Conservation (phyloP, 2,113 vertebrate genomes). For the Parus major region DNA sequence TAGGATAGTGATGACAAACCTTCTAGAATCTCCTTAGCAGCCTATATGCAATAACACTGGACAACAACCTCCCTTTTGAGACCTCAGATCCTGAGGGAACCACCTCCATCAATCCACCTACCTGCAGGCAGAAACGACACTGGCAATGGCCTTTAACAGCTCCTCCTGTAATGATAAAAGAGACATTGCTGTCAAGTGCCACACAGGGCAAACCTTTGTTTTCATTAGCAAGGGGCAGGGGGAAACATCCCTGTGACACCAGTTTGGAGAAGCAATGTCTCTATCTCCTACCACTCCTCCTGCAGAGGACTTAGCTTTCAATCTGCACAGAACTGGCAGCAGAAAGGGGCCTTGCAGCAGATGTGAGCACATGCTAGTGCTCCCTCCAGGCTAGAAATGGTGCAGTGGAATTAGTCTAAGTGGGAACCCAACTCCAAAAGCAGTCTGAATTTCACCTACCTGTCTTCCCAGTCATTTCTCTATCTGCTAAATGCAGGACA, state of each 20-base stretch:
- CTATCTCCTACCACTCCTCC: background rate
- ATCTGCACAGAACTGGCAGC: background rate
- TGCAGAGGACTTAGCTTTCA: background rate
- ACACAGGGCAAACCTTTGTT: background rate
- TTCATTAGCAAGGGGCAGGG: rapidly evolving
- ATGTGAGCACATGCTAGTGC: background rate
- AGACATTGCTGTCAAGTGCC: background rate
- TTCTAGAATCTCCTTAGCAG: background rate
- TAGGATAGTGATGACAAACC: background rate
- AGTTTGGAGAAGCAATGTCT: background rate
- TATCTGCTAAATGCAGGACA: background rate
- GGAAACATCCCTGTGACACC: background rate
- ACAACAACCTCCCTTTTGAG: background rate
- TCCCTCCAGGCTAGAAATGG: background rate
- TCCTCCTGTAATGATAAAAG: conserved; percentile 83
- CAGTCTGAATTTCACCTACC: background rate
- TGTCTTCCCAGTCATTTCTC: background rate
- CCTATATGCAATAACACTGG: background rate
- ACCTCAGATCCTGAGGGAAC: background rate
- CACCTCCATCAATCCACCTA: conserved; percentile 42
- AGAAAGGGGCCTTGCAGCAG: background rate
- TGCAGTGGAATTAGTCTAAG: background rate
- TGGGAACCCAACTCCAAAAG: background rate
- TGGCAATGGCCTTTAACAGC: conserved; percentile 90
- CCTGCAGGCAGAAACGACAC: conserved; percentile 89